Percentiles rank a stretch among this genome's conserved stretches.
Evolutionary conservation across 2,797 vertebrate genomes (phyloP).

Genomic region (Pipistrellus kuhlii): DNA sequence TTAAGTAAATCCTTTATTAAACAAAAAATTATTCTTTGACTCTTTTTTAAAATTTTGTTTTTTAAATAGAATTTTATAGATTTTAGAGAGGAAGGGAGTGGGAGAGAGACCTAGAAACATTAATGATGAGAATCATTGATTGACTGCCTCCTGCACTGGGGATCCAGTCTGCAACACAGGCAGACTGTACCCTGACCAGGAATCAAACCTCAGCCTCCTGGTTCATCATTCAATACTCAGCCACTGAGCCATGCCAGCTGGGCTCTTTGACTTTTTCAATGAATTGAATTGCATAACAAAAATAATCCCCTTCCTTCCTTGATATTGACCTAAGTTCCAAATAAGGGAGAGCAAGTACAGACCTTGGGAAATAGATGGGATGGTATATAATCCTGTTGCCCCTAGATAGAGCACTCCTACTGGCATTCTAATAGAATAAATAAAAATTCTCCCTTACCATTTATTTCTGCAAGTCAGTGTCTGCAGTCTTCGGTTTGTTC

Average conservation of each 20-base stretch:
- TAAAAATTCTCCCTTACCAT: neutral
- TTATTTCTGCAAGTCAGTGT: neutral
- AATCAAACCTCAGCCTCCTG: too few species aligned
- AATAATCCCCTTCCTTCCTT: neutral
- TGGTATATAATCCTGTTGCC: too few species aligned
- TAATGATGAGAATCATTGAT: too few species aligned
- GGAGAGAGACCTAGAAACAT: too few species aligned
- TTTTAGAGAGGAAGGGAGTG: too few species aligned
- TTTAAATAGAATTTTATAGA: too few species aligned
- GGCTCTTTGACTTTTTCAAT: neutral
- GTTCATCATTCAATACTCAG: too few species aligned
- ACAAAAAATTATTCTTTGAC: neutral
- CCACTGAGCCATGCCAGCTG: too few species aligned
- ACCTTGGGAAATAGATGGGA: neutral
- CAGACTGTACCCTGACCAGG: too few species aligned
- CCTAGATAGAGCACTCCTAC: neutral
- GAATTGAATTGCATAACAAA: neutral
- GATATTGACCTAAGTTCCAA: neutral
- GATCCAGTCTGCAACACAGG: too few species aligned
- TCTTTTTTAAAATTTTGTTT: neutral
- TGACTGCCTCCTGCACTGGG: too few species aligned
- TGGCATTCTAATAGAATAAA: neutral
- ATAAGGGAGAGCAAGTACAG: neutral
- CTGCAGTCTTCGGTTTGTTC: neutral
- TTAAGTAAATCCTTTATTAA: constrained; percentile 14